Evolutionary conservation across 2,888 invertebrate genomes (phyloP), one percentile per base, ranked within the genome.

Genomic region (Stictocephala bisonia): DNA sequence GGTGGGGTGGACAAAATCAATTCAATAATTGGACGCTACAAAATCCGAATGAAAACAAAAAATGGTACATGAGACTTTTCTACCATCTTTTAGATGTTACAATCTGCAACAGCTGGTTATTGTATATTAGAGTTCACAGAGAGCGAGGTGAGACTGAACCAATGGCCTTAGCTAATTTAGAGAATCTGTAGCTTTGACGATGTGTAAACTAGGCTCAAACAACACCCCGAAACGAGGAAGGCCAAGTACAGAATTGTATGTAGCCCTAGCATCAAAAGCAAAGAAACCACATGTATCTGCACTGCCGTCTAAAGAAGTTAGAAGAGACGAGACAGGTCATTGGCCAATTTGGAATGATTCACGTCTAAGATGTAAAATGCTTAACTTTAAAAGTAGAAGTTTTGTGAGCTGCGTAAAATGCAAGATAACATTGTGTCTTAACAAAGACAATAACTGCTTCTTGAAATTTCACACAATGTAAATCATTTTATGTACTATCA

Each of bases 1-100:
- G 78, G 80, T 2, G 82, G 81, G 3, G 80, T 81, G 69, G 79
- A 82, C 71, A 48, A 80, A 2, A 53, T 78, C 35, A 80, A 82
- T 50, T 79, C 80, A 26, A 74, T 80, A 51, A 78, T 82, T 75
- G 79, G 80, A n/a, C 70, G 75, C 4, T 82, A 81, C 35, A 41
- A 81, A n/a, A 78, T 80, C 11, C 78, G 78, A 66, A 75, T 75
- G 35, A 79, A 80, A 76, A 80, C 79, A 76, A 77, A n/a, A 83
- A 82, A 70, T 81, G 81, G 79, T 78, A 81, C 1, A 29, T 82
- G 0, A 80, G 81, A 64, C 74, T 81, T 0, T 79, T 82, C 48
- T 68, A 68, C 31, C 75, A 77, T 74, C 78, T 79, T 11, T 56
- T 79, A 56, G 77, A 78, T 56, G 29, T 77, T 7, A 66, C 77